Percentiles rank a stretch among this genome's conserved stretches.
phyloP scores from a whole-genome alignment of 2,113 vertebrate genomes.

The Callorhinus ursinus region DNA sequence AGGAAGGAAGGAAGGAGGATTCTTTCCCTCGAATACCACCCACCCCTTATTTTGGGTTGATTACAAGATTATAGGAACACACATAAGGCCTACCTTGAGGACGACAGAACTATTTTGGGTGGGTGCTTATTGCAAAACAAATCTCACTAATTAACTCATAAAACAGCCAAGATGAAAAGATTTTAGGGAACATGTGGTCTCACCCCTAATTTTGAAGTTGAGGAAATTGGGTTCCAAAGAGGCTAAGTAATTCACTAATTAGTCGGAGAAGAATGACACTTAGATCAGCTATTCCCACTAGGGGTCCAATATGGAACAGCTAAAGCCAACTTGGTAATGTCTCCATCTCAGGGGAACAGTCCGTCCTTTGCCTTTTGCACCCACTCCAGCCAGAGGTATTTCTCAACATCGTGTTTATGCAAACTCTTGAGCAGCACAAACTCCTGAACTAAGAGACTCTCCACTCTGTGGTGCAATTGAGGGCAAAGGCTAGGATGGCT shows the following conservation, averaged over 20 bases:
- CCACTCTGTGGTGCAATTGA: constrained; percentile 7
- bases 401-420: constrained; percentile 60
- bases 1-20: too few species aligned
- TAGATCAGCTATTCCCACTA: background rate
- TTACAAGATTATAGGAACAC: background rate
- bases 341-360: background rate
- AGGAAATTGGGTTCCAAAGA: background rate
- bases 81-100: background rate
- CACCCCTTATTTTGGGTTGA: background rate
- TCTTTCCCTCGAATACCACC: background rate
- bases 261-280: background rate
- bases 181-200: background rate
- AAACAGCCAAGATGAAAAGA: background rate
- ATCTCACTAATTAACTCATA: background rate
- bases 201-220: background rate
- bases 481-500: constrained; percentile 56
- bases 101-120: background rate
- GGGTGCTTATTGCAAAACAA: background rate
- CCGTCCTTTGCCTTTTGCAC: constrained; percentile 22
- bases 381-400: constrained; percentile 32
- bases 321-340: background rate
- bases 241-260: background rate
- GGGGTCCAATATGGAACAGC: background rate
- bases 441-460: background rate
- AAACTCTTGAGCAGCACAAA: background rate